Percentiles rank a stretch among this genome's conserved stretches.
These are phyloP conservation scores for Trissolcus brochymenae DNA, from an alignment of 2,888 invertebrate species.

Conservation along the genomic window DNA sequence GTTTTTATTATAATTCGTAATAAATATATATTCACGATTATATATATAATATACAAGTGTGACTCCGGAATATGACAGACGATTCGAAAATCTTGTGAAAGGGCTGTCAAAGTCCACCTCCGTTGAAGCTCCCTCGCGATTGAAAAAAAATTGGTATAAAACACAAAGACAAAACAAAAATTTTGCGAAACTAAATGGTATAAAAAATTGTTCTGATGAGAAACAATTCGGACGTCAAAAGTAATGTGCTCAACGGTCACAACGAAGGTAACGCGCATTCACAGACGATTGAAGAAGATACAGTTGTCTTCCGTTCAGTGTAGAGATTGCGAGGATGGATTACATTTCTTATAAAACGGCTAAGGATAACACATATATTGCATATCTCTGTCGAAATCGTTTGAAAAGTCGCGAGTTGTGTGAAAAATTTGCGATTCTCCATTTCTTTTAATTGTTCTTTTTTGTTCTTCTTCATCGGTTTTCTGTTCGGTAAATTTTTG, in stretches of 20 bases:
- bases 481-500: constrained; percentile 8
- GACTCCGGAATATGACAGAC: constrained; percentile 25
- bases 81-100: constrained; percentile 11
- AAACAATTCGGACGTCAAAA: constrained; percentile 7
- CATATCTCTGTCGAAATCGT: constrained; percentile 59
- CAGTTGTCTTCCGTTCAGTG: constrained; percentile 59
- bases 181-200: constrained; percentile 42
- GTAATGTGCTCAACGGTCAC: constrained; percentile 4
- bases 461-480: constrained; percentile 7
- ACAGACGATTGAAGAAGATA: constrained; percentile 54
- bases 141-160: constrained; percentile 41
- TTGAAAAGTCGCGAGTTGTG: constrained; percentile 41
- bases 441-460: constrained; percentile 8
- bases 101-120: constrained; percentile 6
- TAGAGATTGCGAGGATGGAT: constrained; percentile 63
- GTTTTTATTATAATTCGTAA: constrained; percentile 50
- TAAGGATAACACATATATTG: constrained; percentile 72
- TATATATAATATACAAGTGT: constrained; percentile 28
- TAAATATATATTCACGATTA: constrained; percentile 56
- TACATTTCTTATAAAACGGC: constrained; percentile 70
- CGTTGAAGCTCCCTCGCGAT: constrained; percentile 46
- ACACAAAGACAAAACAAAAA: constrained; percentile 20
- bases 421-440: constrained; percentile 45
- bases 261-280: constrained; percentile 44
- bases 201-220: constrained; percentile 23